Conservation (phyloP, 2,113 vertebrate genomes). For the Istiophorus platypterus region DNA sequence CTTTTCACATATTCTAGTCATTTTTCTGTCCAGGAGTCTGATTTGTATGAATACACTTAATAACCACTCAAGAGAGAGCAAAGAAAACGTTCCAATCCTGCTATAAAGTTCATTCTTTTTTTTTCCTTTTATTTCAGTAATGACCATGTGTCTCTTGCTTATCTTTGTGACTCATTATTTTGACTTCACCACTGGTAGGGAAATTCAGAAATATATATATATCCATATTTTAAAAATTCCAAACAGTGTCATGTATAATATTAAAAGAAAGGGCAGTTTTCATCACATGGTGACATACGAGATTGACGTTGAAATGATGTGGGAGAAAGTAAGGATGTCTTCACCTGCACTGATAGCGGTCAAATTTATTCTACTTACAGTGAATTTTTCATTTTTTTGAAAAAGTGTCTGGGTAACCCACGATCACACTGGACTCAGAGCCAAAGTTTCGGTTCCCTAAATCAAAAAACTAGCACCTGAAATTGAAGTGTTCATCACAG, state of each 20-base stretch:
- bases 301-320: no score
- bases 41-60: background rate
- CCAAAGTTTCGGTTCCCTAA: background rate
- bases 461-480: no score
- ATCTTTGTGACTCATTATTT: background rate
- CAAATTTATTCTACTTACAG: background rate
- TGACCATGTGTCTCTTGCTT: background rate
- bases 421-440: background rate
- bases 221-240: no score
- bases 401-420: background rate
- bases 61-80: background rate
- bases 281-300: no score
- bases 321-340: no score
- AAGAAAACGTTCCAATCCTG: background rate
- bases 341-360: background rate
- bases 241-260: no score
- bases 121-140: no score
- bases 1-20: slow-evolving; percentile 6
- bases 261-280: no score
- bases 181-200: background rate
- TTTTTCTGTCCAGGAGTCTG: background rate
- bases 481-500: no score
- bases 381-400: no score
- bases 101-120: background rate
- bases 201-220: background rate